These are phyloP conservation scores for Embidobia sp. DNA, from an alignment of 2,888 invertebrate species.

Conservation along the genomic window DNA sequence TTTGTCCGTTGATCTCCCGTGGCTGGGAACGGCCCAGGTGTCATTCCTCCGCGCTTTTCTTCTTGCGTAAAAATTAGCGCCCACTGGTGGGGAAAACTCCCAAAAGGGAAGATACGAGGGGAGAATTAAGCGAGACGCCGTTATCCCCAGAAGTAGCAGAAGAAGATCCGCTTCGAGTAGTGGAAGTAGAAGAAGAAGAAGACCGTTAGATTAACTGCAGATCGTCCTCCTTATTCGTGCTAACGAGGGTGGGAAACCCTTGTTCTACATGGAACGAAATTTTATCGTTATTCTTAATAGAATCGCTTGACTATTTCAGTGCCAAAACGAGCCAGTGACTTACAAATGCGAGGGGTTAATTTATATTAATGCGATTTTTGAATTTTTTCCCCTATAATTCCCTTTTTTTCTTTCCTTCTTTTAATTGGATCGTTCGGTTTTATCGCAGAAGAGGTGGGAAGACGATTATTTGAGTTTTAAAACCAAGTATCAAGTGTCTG, in stretches of 20 bases:
- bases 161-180: slow-evolving; percentile 32
- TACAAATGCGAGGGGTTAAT: slow-evolving; percentile 22
- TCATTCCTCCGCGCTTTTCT: slow-evolving; percentile 62
- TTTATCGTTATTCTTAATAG: slow-evolving; percentile 58
- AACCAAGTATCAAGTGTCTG: slow-evolving; percentile 80
- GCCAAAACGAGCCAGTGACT: slow-evolving; percentile 46
- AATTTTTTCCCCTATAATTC: background rate
- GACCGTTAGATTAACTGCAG: slow-evolving; percentile 72
- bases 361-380: slow-evolving; percentile 28
- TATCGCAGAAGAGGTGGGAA: slow-evolving; percentile 67
- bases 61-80: slow-evolving; percentile 69
- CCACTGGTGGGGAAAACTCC: slow-evolving; percentile 48
- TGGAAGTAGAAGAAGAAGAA: slow-evolving; percentile 45
- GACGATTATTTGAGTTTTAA: slow-evolving; percentile 81
- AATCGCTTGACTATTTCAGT: slow-evolving; percentile 52
- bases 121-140: slow-evolving; percentile 74
- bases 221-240: slow-evolving; percentile 68
- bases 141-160: slow-evolving; percentile 61
- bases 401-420: slow-evolving; percentile 7
- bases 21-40: slow-evolving; percentile 70
- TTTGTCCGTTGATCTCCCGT: slow-evolving; percentile 79
- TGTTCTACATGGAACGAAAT: slow-evolving; percentile 61
- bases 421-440: slow-evolving; percentile 37
- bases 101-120: slow-evolving; percentile 67
- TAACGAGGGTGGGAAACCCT: slow-evolving; percentile 70